A percentile compares a stretch with the other conserved stretches of the same genome.
Conservation (phyloP, 2,888 invertebrate genomes). For the Allolobophora icterica region DNA sequence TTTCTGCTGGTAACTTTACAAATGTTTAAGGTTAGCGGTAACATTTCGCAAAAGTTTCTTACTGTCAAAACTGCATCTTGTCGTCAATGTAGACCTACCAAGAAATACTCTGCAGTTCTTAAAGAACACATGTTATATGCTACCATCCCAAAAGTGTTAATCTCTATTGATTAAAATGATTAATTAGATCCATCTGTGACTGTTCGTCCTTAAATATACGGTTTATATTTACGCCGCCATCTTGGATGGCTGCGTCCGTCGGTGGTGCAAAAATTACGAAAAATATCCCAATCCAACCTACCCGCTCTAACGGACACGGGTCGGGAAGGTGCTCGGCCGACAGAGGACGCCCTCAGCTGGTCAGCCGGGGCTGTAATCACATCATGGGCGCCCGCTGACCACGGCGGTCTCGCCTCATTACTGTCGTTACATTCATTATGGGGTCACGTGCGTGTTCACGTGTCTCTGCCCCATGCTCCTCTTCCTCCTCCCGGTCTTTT, state of each 20-base stretch:
- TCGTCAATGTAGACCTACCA: neutral
- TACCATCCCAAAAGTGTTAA: neutral
- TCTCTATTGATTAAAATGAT: neutral
- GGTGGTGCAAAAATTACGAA: neutral
- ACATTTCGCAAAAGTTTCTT: neutral
- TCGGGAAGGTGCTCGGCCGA: slow-evolving; percentile 7
- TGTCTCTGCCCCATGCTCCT: neutral
- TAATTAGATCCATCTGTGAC: neutral
- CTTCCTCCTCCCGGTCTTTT: neutral
- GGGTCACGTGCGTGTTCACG: neutral
- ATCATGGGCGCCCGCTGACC: neutral
- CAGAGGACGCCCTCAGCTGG: neutral
- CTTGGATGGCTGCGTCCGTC: neutral
- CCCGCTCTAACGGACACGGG: neutral
- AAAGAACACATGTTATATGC: neutral
- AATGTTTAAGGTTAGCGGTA: neutral
- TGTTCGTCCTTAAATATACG: neutral
- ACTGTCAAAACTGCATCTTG: neutral
- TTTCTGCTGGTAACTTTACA: neutral
- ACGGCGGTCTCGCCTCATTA: slow-evolving; percentile 17
- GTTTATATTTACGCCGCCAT: slow-evolving; percentile 3
- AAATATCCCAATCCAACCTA: neutral
- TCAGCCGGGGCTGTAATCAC: neutral
- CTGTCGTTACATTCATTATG: neutral
- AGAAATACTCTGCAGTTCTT: neutral